Conservation (phyloP, 2,113 vertebrate genomes). For the Campylorhamphus procurvoides region DNA sequence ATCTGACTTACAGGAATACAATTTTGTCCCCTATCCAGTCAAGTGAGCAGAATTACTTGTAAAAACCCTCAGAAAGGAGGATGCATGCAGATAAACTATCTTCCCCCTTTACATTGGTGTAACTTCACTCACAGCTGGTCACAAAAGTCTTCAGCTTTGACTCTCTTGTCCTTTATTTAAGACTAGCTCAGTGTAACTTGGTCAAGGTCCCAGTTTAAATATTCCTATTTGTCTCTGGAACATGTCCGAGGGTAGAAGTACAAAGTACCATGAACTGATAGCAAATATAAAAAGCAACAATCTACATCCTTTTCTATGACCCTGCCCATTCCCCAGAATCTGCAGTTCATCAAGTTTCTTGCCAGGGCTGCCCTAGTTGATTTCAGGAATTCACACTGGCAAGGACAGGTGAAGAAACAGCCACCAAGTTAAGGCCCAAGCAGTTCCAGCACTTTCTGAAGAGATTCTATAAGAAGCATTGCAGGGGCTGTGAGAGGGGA, state of each 20-base stretch:
- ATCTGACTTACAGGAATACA: not conserved
- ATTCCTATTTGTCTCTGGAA: not conserved
- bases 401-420: not conserved
- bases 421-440: not conserved
- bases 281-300: not conserved
- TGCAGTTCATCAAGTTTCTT: not conserved
- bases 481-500: not conserved
- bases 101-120: not conserved
- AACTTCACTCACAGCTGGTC: not conserved
- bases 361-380: not conserved
- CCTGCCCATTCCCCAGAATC: not conserved
- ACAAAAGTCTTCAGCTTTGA: not conserved
- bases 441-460: not conserved
- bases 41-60: not conserved
- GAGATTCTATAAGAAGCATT: not conserved
- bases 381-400: not conserved
- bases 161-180: not conserved
- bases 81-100: not conserved
- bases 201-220: not conserved
- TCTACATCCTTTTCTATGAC: not conserved
- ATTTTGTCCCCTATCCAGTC: not conserved
- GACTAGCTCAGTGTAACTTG: not conserved
- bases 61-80: not conserved
- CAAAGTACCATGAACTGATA: not conserved
- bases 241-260: not conserved